Percentiles rank a stretch among this genome's conserved stretches.
These are phyloP conservation scores for Pionites leucogaster DNA, from an alignment of 2,113 vertebrate genomes.

Conservation along the genomic window DNA sequence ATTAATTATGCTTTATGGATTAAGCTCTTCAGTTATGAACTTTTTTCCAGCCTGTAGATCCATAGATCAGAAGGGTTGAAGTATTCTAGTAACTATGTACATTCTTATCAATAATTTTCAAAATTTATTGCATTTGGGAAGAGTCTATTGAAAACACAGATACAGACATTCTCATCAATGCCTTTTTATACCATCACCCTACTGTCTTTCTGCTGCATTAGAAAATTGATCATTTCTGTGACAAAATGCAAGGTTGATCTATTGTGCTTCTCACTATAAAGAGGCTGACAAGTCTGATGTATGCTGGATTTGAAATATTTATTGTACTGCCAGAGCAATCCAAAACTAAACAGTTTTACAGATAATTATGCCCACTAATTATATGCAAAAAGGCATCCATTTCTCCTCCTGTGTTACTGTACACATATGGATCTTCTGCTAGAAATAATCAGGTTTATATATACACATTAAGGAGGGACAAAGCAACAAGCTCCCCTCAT, in stretches of 20 bases:
- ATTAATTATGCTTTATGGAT: constrained; percentile 39
- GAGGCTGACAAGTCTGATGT: constrained; percentile 2
- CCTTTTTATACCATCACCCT: neutral
- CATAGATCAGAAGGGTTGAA: constrained; percentile 38
- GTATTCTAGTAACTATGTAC: neutral
- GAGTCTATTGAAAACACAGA: constrained; percentile 20
- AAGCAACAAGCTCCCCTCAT: neutral
- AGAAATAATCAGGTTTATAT: neutral
- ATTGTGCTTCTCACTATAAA: neutral
- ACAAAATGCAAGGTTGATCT: constrained; percentile 19
- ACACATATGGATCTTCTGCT: neutral
- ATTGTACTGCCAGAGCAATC: constrained; percentile 3
- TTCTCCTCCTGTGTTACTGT: neutral
- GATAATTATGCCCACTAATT: neutral
- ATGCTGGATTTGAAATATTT: constrained; percentile 33
- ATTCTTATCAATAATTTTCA: constrained; percentile 21
- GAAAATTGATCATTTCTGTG: constrained; percentile 40
- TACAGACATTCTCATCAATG: constrained; percentile 10
- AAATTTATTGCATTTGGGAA: constrained; percentile 37
- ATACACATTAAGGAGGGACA: neutral
- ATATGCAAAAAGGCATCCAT: neutral
- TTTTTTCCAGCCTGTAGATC: constrained; percentile 17
- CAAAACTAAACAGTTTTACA: constrained; percentile 16
- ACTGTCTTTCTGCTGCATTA: neutral
- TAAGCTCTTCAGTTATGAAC: constrained; percentile 43